Conservation (phyloP, 2,888 invertebrate species). For the Odontocolon sp. region DNA sequence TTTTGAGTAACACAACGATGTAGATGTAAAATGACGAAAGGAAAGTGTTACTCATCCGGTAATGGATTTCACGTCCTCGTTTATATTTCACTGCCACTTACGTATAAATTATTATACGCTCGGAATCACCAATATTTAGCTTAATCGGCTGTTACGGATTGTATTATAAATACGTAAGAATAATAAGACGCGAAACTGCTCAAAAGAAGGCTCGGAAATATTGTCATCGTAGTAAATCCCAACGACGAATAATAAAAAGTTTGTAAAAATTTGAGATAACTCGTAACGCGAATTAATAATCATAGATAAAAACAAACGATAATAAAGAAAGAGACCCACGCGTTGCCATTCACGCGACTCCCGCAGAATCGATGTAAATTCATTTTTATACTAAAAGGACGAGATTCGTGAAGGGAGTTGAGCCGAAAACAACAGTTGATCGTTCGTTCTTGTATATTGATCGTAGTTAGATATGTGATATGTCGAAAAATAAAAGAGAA, state of each 20-base stretch:
- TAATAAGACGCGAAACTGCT: constrained; percentile 35
- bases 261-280: not conserved
- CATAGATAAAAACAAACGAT: not conserved
- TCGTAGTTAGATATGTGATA: constrained; percentile 49
- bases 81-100: constrained; percentile 40
- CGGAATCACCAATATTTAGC: constrained; percentile 2
- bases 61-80: constrained; percentile 32
- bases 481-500: constrained; percentile 50
- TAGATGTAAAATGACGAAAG: too few relatives aligned
- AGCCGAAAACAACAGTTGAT: constrained; percentile 48
- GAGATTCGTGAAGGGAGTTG: constrained; percentile 63
- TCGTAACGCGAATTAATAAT: constrained; percentile 3
- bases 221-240: constrained; percentile 12
- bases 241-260: not conserved
- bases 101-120: constrained; percentile 19
- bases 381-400: constrained; percentile 61
- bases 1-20: too few relatives aligned
- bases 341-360: constrained; percentile 36
- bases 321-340: constrained; percentile 5
- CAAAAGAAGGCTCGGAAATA: constrained; percentile 38
- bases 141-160: constrained; percentile 15
- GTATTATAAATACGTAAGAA: constrained; percentile 35
- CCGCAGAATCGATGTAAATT: constrained; percentile 59
- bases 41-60: not conserved
- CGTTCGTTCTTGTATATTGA: constrained; percentile 64